Evolutionary conservation across 2,888 invertebrate genomes (phyloP).

Genomic region (Diarsia brunnea): DNA sequence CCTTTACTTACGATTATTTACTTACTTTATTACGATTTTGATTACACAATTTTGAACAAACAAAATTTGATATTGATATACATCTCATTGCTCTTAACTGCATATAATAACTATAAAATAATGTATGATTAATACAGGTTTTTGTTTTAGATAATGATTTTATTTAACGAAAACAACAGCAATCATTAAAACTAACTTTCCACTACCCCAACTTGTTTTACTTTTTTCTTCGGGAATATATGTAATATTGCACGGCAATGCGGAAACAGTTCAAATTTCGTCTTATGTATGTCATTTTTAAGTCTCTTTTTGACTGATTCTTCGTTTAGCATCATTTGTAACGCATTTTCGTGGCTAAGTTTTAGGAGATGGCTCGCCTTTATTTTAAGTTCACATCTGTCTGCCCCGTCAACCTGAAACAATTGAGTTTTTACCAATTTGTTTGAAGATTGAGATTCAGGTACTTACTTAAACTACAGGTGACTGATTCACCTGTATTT

Average conservation of each 20-base stretch:
- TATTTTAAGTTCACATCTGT: slow-evolving; percentile 84
- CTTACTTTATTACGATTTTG: too few species aligned
- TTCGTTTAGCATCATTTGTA: slow-evolving; percentile 82
- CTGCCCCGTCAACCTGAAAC: slow-evolving; percentile 86
- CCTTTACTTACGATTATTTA: too few species aligned
- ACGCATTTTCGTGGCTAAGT: slow-evolving; percentile 79
- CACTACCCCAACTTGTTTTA: slow-evolving; percentile 59
- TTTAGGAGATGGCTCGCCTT: slow-evolving; percentile 78
- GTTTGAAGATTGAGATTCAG: neutral
- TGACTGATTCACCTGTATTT: too few species aligned
- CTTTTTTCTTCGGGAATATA: slow-evolving; percentile 79
- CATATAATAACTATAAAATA: neutral
- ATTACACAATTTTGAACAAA: neutral
- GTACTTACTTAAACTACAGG: too few species aligned
- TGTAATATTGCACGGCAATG: slow-evolving; percentile 85
- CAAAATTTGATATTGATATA: neutral
- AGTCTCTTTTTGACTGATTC: slow-evolving; percentile 77
- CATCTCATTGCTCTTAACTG: neutral
- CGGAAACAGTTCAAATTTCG: slow-evolving; percentile 84
- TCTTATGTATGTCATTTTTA: slow-evolving; percentile 78
- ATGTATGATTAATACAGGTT: neutral
- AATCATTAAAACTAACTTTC: slow-evolving; percentile 38
- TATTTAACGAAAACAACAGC: slow-evolving; percentile 17
- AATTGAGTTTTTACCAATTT: neutral
- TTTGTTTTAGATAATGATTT: neutral